Conservation (phyloP, 2,113 vertebrate species). For the Tenebrosternarchus preto region DNA sequence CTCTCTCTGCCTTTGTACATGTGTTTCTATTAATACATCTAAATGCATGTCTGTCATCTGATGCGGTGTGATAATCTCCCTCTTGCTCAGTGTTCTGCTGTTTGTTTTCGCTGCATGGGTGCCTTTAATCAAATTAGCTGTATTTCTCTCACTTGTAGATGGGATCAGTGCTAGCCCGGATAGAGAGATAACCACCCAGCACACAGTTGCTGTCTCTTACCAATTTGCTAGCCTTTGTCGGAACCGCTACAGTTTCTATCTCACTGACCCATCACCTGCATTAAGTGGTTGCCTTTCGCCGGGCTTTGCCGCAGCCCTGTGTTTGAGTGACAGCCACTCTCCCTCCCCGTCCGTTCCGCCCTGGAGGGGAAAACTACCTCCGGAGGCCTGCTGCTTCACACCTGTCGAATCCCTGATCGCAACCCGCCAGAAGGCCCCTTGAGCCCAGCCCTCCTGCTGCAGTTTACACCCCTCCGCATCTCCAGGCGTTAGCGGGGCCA, state of each 20-base stretch:
- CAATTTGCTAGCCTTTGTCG: slow-evolving; percentile 56
- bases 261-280: neutral
- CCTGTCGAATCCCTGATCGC: slow-evolving; percentile 56
- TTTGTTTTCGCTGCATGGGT: slow-evolving; percentile 59
- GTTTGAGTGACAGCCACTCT: slow-evolving; percentile 24
- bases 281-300: neutral
- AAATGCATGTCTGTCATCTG: slow-evolving; percentile 1
- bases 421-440: slow-evolving; percentile 40
- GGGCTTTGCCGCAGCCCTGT: neutral
- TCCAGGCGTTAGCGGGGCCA: slow-evolving; percentile 19
- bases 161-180: slow-evolving; percentile 45
- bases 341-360: slow-evolving; percentile 23
- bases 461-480: slow-evolving; percentile 47
- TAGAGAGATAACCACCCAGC: slow-evolving; percentile 53
- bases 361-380: slow-evolving; percentile 31
- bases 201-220: slow-evolving; percentile 62
- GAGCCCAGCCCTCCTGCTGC: slow-evolving; percentile 36
- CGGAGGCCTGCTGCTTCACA: slow-evolving; percentile 53
- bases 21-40: slow-evolving; percentile 27
- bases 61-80: slow-evolving; percentile 57
- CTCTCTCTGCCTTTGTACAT: slow-evolving; percentile 20
- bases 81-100: slow-evolving; percentile 55
- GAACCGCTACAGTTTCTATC: slow-evolving; percentile 51
- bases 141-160: slow-evolving; percentile 50
- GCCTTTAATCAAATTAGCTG: slow-evolving; percentile 56